Conservation (phyloP, 2,888 invertebrate species). For the Lepidocyrtoides sp. region DNA sequence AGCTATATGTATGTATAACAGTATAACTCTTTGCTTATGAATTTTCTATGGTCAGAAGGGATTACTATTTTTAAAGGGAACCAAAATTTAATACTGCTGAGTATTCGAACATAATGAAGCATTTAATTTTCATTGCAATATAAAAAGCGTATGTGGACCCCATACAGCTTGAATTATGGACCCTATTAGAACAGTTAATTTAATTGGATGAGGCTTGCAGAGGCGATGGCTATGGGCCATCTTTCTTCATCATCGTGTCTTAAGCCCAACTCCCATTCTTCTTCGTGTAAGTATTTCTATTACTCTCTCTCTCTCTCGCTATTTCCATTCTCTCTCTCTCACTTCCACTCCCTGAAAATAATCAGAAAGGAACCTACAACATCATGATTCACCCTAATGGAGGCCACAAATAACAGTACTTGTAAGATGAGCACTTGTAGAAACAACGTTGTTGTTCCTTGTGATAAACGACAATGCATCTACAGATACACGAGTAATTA, state of each 20-base stretch:
- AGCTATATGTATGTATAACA: too few relatives aligned
- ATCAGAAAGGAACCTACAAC: conserved; percentile 20
- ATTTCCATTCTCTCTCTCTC: conserved; percentile 3
- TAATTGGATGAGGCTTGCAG: conserved; percentile 77
- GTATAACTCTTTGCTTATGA: not conserved
- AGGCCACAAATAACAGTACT: conserved; percentile 29
- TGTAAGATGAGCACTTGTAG: not conserved
- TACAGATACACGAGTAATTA: conserved; percentile 55
- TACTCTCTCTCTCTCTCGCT: not conserved
- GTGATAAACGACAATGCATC: not conserved
- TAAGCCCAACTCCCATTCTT: conserved; percentile 65
- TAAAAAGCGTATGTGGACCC: conserved; percentile 71
- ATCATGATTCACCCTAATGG: conserved; percentile 28
- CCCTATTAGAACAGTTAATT: conserved; percentile 78
- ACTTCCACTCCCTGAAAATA: conserved; percentile 73
- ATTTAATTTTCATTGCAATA: conserved; percentile 77
- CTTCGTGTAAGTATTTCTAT: conserved; percentile 24
- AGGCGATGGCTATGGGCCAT: conserved; percentile 77
- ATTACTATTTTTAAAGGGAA: conserved; percentile 49
- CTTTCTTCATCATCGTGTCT: conserved; percentile 74
- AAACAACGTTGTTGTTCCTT: not conserved
- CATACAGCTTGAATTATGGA: conserved; percentile 75
- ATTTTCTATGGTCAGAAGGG: conserved; percentile 54
- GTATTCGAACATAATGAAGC: conserved; percentile 77
- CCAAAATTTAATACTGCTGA: conserved; percentile 62